These are phyloP conservation scores for Choreutis nemorana DNA, from an alignment of 2,888 invertebrate genomes.

Conservation along the genomic window DNA sequence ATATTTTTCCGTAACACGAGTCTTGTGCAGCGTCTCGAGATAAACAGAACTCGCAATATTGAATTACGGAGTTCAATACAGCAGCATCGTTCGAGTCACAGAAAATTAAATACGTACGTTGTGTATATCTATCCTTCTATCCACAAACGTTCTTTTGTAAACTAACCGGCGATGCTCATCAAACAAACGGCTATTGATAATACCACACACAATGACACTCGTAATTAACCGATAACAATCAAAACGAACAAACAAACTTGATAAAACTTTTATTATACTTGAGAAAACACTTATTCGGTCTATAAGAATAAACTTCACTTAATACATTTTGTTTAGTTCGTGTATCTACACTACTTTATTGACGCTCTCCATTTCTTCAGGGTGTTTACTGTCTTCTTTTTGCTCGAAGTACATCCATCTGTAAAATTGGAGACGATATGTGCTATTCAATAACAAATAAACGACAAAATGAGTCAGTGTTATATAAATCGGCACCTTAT, in stretches of 20 bases:
- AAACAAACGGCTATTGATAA: constrained; percentile 36
- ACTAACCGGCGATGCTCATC: constrained; percentile 20
- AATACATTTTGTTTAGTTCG: neutral
- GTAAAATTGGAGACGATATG: constrained; percentile 21
- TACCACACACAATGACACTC: constrained; percentile 44
- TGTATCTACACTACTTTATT: constrained; percentile 21
- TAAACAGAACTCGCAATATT: constrained; percentile 28
- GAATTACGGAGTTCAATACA: constrained; percentile 22
- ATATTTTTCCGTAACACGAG: constrained; percentile 8
- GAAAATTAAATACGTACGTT: too few species aligned
- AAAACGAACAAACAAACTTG: neutral
- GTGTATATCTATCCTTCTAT: too few species aligned
- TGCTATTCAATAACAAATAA: constrained; percentile 2
- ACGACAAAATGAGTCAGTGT: neutral
- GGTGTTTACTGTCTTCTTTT: constrained; percentile 50
- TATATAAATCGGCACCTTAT: too few species aligned
- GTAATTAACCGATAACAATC: constrained; percentile 12
- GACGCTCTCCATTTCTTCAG: constrained; percentile 25
- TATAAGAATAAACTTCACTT: neutral
- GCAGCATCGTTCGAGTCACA: too few species aligned
- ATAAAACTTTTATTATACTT: constrained; percentile 2
- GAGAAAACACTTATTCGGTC: neutral
- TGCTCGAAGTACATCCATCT: constrained; percentile 78
- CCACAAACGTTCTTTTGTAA: too few species aligned
- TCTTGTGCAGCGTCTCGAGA: constrained; percentile 15